phyloP scores from a whole-genome alignment of 1,140 invertebrate genomes.

The Zaprionus nigranus region DNA sequence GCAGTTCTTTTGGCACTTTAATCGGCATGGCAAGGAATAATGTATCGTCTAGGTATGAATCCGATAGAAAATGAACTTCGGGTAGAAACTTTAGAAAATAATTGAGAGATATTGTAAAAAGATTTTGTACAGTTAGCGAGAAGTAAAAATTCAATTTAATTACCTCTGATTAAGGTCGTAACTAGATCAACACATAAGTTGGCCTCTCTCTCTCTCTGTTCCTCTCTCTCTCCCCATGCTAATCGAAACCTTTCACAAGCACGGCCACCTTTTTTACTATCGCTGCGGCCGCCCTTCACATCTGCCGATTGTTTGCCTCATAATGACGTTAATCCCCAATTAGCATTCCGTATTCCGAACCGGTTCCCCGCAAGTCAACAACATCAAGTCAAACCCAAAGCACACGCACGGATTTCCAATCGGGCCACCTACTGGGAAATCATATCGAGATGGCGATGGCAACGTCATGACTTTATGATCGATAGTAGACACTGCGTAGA shows the following conservation, averaged over 20 bases:
- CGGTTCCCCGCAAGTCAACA: conserved; percentile 25
- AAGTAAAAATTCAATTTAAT: neutral
- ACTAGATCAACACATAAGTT: neutral
- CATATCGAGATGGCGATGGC: conserved; percentile 43
- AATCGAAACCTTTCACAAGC: conserved; percentile 2
- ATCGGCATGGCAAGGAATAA: neutral
- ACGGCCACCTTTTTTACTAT: neutral
- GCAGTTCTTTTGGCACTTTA: conserved; percentile 4
- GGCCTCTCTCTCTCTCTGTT: neutral
- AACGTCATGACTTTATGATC: conserved; percentile 41
- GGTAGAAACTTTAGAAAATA: neutral
- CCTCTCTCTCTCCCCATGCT: neutral
- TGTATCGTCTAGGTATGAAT: neutral
- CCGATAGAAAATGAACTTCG: neutral
- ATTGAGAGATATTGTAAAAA: no score
- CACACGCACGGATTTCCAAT: conserved; percentile 19
- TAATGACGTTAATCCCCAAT: conserved; percentile 1
- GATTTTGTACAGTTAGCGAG: no score
- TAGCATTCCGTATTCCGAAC: conserved; percentile 13
- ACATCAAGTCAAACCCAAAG: conserved; percentile 14
- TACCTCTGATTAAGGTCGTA: neutral
- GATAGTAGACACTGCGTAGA: conserved; percentile 60
- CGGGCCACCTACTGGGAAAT: conserved; percentile 60
- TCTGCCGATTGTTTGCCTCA: neutral
- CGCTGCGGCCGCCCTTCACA: conserved; percentile 1